Conservation (phyloP, 2,797 vertebrate genomes). For the Gallirallus australis region DNA sequence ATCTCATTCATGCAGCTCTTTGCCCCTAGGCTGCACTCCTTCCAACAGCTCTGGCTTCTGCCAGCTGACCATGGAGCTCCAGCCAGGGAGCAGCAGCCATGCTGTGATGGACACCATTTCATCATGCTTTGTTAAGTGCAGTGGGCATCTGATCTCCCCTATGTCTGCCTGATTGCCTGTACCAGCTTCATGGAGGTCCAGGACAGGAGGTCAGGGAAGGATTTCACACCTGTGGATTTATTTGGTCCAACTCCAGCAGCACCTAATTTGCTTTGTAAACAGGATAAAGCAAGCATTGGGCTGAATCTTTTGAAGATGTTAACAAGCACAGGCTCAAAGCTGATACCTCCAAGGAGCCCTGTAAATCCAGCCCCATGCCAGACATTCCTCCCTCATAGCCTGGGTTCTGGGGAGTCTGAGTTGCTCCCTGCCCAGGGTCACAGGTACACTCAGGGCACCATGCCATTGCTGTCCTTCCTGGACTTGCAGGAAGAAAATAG, state of each 20-base stretch:
- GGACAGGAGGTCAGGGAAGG: not conserved
- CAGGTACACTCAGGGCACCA: rapidly evolving
- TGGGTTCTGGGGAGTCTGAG: not conserved
- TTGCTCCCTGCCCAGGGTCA: not conserved
- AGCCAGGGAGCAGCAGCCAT: not conserved
- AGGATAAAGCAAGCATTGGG: not conserved
- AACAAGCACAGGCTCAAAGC: not conserved
- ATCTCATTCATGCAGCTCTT: not conserved
- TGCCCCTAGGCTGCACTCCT: rapidly evolving
- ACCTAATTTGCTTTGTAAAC: not conserved
- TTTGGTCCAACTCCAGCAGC: not conserved
- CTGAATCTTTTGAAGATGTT: not conserved
- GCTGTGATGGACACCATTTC: not conserved
- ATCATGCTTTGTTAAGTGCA: not conserved
- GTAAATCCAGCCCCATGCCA: not conserved
- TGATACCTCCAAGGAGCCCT: not conserved
- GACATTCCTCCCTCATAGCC: not conserved
- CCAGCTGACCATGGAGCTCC: not conserved
- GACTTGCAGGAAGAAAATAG: not conserved
- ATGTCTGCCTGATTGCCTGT: not conserved
- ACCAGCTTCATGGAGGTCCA: not conserved
- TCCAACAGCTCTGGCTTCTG: not conserved
- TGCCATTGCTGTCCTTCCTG: rapidly evolving
- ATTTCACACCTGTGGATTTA: not conserved
- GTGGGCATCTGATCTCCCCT: not conserved